phyloP scores from a whole-genome alignment of 2,888 invertebrate species.

The Nudaria mundana region DNA sequence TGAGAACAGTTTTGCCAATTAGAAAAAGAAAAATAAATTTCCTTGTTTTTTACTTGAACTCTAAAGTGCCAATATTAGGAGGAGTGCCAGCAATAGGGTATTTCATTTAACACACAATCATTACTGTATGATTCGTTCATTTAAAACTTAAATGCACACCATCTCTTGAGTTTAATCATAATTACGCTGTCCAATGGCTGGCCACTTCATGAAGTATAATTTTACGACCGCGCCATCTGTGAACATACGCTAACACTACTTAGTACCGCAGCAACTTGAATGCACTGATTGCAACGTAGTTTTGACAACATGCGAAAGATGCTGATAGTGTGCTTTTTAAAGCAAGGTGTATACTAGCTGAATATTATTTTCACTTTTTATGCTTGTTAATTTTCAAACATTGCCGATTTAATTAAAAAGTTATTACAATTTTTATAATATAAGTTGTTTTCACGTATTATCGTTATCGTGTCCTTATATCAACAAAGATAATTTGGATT shows the following conservation, averaged over 20 bases:
- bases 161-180: conserved; percentile 51
- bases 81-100: too few species aligned
- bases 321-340: conserved; percentile 30
- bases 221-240: conserved; percentile 73
- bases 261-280: conserved; percentile 17
- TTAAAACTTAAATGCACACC: conserved; percentile 41
- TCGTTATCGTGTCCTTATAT: too few species aligned
- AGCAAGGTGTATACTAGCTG: neutral
- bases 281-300: conserved; percentile 31
- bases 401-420: neutral
- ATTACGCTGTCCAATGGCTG: conserved; percentile 36
- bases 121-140: too few species aligned
- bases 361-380: conserved; percentile 5
- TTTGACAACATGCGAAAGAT: conserved; percentile 34
- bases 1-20: too few species aligned
- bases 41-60: too few species aligned
- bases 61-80: too few species aligned
- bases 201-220: conserved; percentile 14
- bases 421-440: too few species aligned
- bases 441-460: too few species aligned
- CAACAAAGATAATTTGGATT: too few species aligned
- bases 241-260: conserved; percentile 52
- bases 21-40: too few species aligned
- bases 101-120: too few species aligned
- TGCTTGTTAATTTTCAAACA: conserved; percentile 10